Evolutionary conservation across 92 coral and sea anemone species (phyloP).

Genomic region (Paragorgia papillata): DNA sequence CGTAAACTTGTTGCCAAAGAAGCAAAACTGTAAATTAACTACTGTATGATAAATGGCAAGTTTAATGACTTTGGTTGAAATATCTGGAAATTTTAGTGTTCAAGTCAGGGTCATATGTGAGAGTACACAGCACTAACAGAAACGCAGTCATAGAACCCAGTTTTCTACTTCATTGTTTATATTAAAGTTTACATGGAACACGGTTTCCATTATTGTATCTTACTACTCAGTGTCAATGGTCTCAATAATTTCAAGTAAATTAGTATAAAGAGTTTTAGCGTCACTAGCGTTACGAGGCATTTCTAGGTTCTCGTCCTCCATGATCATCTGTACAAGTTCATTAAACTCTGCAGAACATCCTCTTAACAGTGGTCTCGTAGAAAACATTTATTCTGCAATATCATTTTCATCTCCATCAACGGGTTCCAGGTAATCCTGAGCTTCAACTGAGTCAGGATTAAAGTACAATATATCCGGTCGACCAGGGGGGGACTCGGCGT

Average conservation of each 20-base stretch:
- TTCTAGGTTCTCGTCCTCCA: too few species aligned
- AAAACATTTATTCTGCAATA: conserved; percentile 57
- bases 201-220: not conserved
- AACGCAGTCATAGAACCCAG: too few species aligned
- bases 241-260: conserved; percentile 32
- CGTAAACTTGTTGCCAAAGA: too few species aligned
- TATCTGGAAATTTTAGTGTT: too few species aligned
- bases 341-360: conserved; percentile 64
- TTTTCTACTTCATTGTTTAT: not conserved
- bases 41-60: too few species aligned
- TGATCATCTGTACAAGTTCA: conserved; percentile 66
- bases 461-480: conserved; percentile 30
- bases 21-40: too few species aligned
- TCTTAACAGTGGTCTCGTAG: conserved; percentile 43
- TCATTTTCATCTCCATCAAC: conserved; percentile 27
- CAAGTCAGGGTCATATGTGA: too few species aligned
- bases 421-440: not conserved
- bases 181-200: not conserved
- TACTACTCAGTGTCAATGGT: conserved; percentile 1
- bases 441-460: not conserved
- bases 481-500: conserved; percentile 32
- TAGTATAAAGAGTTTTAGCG: conserved; percentile 46
- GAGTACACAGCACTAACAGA: too few species aligned
- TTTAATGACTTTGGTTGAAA: too few species aligned
- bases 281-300: conserved; percentile 54